A percentile compares a stretch with the other conserved stretches of the same genome.
Evolutionary conservation across 2,888 invertebrate species (phyloP).

Genomic region (Hemaris fuciformis): DNA sequence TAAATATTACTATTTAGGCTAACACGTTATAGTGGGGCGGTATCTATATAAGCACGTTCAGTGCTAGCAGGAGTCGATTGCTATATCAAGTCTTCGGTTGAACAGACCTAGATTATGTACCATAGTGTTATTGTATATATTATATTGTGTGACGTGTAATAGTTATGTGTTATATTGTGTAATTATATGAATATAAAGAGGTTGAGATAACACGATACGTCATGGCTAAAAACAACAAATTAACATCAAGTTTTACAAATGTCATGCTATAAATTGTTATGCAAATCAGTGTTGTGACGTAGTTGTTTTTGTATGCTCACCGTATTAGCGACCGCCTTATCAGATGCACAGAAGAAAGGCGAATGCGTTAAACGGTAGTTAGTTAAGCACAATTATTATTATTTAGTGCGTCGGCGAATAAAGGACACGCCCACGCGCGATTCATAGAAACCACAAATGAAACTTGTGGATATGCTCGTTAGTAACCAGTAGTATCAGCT

Average conservation of each 20-base stretch:
- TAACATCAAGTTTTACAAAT: not conserved
- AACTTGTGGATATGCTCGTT: conserved; percentile 35
- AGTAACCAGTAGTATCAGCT: not conserved
- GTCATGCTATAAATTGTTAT: not conserved
- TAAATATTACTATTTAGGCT: too few species aligned
- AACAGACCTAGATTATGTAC: too few species aligned
- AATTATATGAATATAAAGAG: too few species aligned
- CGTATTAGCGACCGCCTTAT: conserved; percentile 38
- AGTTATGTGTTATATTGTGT: too few species aligned
- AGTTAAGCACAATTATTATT: conserved; percentile 77
- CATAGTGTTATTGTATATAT: too few species aligned
- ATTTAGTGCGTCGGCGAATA: conserved; percentile 72
- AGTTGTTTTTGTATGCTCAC: conserved; percentile 1
- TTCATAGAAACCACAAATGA: conserved; percentile 27
- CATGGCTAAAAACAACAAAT: not conserved
- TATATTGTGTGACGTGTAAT: too few species aligned
- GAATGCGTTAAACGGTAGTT: conserved; percentile 78
- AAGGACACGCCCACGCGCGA: conserved; percentile 65
- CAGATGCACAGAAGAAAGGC: conserved; percentile 72
- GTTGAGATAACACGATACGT: too few species aligned
- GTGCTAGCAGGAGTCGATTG: too few species aligned
- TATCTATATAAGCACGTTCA: too few species aligned
- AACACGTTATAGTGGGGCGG: too few species aligned
- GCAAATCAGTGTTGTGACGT: not conserved
- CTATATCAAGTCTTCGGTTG: too few species aligned